Evolutionary conservation across 2,113 vertebrate species (phyloP).

Genomic region (Chascanopsetta lugubris): DNA sequence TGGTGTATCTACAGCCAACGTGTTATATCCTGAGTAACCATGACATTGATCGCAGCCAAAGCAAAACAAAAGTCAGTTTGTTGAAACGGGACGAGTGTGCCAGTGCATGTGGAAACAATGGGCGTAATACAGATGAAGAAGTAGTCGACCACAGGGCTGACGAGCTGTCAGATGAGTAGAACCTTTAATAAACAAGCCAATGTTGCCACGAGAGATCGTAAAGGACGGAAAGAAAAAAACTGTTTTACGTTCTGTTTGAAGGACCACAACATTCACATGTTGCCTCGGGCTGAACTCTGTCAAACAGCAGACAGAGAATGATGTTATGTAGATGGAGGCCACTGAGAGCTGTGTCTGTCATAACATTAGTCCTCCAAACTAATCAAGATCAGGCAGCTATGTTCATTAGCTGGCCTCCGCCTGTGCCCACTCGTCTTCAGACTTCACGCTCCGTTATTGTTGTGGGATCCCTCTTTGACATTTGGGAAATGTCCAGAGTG

Average conservation of each 20-base stretch:
- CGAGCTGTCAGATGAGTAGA: no score
- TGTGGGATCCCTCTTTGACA: constrained; percentile 48
- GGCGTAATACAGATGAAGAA: no score
- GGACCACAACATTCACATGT: no score
- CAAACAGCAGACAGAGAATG: constrained; percentile 2
- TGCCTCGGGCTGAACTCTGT: constrained; percentile 12
- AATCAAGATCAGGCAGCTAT: constrained; percentile 43
- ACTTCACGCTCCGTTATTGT: constrained; percentile 59
- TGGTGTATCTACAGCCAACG: no score
- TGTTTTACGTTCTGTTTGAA: background rate
- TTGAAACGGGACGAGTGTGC: no score
- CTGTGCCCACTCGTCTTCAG: constrained; percentile 49
- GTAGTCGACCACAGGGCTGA: no score
- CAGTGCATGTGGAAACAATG: no score
- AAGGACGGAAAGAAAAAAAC: no score
- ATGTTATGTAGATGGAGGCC: constrained; percentile 28
- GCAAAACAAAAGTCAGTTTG: no score
- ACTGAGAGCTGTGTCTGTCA: constrained; percentile 29
- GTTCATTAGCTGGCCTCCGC: constrained; percentile 54
- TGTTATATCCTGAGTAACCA: no score
- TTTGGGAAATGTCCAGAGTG: constrained; percentile 51
- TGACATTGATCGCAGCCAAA: no score
- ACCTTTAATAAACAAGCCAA: no score
- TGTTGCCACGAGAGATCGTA: background rate
- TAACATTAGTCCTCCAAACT: constrained; percentile 52